Base-by-base conservation (phyloP, 2,113 vertebrate genomes). In the Chinchilla lanigera region DNA sequence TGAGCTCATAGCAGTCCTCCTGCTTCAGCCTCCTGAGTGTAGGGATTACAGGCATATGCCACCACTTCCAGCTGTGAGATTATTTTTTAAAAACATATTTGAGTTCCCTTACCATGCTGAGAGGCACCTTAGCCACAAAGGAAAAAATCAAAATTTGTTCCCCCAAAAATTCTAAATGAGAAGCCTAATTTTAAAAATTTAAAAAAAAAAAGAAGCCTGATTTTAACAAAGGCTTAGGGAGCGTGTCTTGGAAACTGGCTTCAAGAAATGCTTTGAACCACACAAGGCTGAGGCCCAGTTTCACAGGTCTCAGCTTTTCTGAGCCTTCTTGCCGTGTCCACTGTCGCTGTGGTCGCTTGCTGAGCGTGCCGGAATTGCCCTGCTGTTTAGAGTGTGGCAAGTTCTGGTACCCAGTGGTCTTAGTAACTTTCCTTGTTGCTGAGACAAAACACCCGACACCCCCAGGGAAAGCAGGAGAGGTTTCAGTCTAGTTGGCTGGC, bases 41-140 rank as follows among this genome's bases (percentile, higher is more conserved):
- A n/a, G 17, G 7, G 35, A n/a, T 69, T n/a, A n/a, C 17, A 69
- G 35, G 35, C 35, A 20, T 69, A 35, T n/a, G 35, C 67, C 67
- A n/a, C 35, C 35, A 38, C 19, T 1, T 35, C 35, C 16, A 69
- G n/a, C 78, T 91, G 10, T 35, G 92, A 67, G 41, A 56, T 84
- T 84, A 85, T 95, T 97, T 97, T 92, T 65, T 33, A 4, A 30
- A 78, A 82, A 50, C 7, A 11, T 63, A 60, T 26, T 50, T 63
- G 5, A 94, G n/a, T 82, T n/a, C 63, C 54, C n/a, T 73, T 41
- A 26, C 52, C 24, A 14, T 78, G 52, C 35, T 86, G 50, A 87
- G 50, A 80, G 73, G 35, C 19, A 89, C 12, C 50, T 96, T 89
- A 86, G 86, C 56, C 84, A 61, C 86, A 73, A 28, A 71, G 63